A percentile compares a stretch with the other conserved stretches of the same genome.
Evolutionary conservation across 2,797 vertebrate species (phyloP).

Genomic region (Heteromormyrus szaboi): DNA sequence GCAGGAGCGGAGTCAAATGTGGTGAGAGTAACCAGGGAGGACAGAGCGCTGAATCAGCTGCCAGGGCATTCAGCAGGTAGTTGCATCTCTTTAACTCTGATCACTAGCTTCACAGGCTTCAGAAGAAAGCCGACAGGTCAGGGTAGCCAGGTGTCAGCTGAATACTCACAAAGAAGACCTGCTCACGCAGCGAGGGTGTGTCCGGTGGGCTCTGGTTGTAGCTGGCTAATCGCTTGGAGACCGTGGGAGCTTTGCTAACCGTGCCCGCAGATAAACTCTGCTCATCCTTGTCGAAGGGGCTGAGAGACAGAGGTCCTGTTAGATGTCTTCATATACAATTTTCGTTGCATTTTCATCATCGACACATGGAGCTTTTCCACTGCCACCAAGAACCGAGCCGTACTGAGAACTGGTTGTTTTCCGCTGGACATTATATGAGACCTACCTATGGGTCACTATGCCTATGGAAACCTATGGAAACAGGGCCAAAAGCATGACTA

Average conservation of each 20-base stretch:
- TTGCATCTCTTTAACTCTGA: not conserved
- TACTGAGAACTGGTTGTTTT: not conserved
- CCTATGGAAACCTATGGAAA: too few species aligned
- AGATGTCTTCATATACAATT: not conserved
- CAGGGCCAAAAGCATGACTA: not conserved
- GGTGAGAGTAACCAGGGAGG: not conserved
- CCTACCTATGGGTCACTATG: not conserved
- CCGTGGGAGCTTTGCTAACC: slow-evolving; percentile 79
- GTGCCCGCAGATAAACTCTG: slow-evolving; percentile 72
- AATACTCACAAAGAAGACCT: slow-evolving; percentile 91
- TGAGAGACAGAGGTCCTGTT: slow-evolving; percentile 38
- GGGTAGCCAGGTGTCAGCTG: not conserved
- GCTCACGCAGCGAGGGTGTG: slow-evolving; percentile 83
- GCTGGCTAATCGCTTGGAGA: slow-evolving; percentile 86
- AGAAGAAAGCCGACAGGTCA: not conserved
- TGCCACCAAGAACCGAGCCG: not conserved
- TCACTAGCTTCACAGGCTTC: not conserved
- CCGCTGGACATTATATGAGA: not conserved
- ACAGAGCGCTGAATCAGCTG: not conserved
- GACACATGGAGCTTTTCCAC: not conserved
- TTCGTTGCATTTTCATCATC: not conserved
- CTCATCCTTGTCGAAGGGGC: slow-evolving; percentile 95
- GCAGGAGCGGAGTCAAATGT: not conserved
- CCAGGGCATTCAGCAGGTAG: not conserved
- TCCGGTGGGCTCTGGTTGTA: slow-evolving; percentile 91